Conservation (phyloP, 1,140 invertebrate genomes). For the Mizuhopecten yessoensis region DNA sequence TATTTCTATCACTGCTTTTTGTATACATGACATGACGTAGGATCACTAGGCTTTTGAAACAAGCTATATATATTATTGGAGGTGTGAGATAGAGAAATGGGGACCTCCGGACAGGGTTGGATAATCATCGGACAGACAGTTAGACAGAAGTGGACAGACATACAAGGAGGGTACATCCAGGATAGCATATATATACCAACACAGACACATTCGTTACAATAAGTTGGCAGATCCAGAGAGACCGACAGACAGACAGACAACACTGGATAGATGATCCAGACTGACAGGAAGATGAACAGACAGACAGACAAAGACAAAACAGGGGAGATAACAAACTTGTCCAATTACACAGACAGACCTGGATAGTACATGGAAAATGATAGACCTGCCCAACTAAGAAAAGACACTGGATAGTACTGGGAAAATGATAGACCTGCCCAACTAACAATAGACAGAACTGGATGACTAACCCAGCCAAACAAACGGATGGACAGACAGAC, state of each 20-base stretch:
- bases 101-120: not conserved
- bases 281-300: not conserved
- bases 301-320: not conserved
- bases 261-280: not conserved
- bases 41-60: not conserved
- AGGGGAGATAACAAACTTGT: not conserved
- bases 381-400: no score
- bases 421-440: no score
- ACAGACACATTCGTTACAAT: no score
- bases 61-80: no score
- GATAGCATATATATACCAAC: not conserved
- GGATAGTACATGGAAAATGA: not conserved
- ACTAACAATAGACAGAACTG: not conserved
- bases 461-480: not conserved
- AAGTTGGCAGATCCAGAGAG: not conserved
- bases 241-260: not conserved
- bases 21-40: not conserved
- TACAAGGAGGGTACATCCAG: not conserved
- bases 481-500: no score
- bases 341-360: not conserved
- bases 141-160: not conserved
- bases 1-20: not conserved
- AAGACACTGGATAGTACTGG: no score
- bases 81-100: not conserved
- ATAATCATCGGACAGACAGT: not conserved